These are phyloP conservation scores for Pilophorus perplexus DNA, from an alignment of 2,888 invertebrate genomes.

Conservation along the genomic window DNA sequence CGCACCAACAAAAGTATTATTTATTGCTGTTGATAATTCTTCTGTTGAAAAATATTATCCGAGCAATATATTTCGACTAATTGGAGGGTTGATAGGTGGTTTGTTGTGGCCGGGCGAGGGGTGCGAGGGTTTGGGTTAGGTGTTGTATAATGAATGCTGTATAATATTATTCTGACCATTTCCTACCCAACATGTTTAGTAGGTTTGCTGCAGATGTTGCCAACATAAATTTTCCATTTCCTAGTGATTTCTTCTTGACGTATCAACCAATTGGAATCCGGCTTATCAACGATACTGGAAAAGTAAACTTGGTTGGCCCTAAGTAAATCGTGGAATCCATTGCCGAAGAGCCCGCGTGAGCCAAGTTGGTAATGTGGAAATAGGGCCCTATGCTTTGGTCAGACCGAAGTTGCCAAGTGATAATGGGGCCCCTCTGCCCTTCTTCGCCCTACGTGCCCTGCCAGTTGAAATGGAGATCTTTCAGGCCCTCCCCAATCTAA, in stretches of 20 bases:
- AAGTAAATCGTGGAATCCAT: not conserved
- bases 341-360: not conserved
- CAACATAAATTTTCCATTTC: too few species aligned
- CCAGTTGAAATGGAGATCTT: conserved; percentile 9
- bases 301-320: too few species aligned
- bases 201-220: too few species aligned
- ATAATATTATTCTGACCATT: too few species aligned
- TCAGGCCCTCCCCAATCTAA: conserved; percentile 1
- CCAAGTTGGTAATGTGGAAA: too few species aligned
- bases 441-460: not conserved
- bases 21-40: not conserved
- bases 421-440: not conserved
- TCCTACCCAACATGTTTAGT: too few species aligned
- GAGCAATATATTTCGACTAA: too few species aligned
- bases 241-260: not conserved
- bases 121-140: too few species aligned
- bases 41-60: too few species aligned
- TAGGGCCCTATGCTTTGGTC: not conserved
- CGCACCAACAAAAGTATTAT: not conserved
- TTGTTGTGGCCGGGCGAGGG: too few species aligned
- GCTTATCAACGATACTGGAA: not conserved
- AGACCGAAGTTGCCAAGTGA: not conserved
- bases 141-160: too few species aligned
- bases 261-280: not conserved
- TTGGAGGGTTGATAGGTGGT: too few species aligned